Conservation (phyloP, 2,797 vertebrate species). For the Paguma larvata region DNA sequence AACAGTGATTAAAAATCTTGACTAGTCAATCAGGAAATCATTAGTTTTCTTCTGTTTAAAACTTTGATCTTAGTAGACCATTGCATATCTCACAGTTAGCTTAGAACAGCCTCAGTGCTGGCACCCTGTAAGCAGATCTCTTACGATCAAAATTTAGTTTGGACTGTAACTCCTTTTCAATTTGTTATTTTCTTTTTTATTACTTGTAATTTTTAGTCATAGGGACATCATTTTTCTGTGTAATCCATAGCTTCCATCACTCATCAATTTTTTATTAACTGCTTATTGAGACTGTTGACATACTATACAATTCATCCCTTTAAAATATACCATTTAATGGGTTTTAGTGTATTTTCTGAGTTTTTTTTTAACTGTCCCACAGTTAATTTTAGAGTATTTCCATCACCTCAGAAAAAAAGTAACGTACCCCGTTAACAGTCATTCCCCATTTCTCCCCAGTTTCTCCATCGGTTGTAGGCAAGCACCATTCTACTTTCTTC, state of each 20-base stretch:
- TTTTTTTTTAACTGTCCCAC: background rate
- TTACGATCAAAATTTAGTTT: constrained; percentile 62
- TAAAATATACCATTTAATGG: background rate
- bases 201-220: constrained; percentile 59
- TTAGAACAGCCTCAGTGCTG: constrained; percentile 26
- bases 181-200: constrained; percentile 44
- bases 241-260: constrained; percentile 51
- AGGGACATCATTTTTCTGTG: constrained; percentile 58
- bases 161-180: constrained; percentile 10
- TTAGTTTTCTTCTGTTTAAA: constrained; percentile 34
- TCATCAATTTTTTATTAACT: background rate
- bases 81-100: constrained; percentile 20
- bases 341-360: background rate
- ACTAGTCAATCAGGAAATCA: background rate
- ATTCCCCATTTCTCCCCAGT: background rate
- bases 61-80: constrained; percentile 30
- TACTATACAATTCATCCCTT: background rate
- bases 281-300: background rate
- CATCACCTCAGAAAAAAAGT: background rate
- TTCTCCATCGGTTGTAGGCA: background rate
- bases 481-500: background rate
- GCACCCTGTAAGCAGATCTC: constrained; percentile 46
- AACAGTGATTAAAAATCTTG: background rate
- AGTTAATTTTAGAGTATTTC: background rate
- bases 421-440: background rate